Evolutionary conservation across 1,140 invertebrate species (phyloP).

Genomic region (Leptopilina clavipes): DNA sequence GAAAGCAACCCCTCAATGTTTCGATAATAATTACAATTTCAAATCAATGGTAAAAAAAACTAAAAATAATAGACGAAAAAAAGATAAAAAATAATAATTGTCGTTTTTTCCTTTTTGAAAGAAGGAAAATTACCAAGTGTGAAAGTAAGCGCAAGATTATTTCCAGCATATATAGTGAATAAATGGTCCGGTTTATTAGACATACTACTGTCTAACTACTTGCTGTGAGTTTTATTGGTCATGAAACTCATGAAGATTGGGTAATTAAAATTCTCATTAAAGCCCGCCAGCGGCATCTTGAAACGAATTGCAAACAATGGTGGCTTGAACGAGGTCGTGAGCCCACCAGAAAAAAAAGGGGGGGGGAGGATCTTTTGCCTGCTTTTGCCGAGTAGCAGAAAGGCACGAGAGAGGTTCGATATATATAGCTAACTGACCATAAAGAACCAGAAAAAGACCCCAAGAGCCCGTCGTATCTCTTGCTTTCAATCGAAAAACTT

Average conservation of each 20-base stretch:
- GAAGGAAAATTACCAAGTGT: not conserved
- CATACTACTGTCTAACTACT: not conserved
- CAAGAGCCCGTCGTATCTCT: constrained; percentile 37
- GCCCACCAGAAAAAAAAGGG: not conserved
- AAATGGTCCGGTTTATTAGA: constrained; percentile 10
- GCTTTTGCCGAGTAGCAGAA: constrained; percentile 36
- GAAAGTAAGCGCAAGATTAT: not conserved
- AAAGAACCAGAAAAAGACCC: constrained; percentile 58
- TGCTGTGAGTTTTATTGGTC: constrained; percentile 39
- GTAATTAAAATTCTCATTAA: constrained; percentile 68
- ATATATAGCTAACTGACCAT: constrained; percentile 48
- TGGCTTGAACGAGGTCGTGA: constrained; percentile 40
- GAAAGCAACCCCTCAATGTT: no score
- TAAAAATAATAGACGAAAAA: not conserved
- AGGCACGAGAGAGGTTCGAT: constrained; percentile 39
- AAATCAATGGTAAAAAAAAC: no score
- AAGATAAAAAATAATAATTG: not conserved
- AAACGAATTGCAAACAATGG: constrained; percentile 60
- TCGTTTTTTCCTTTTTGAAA: no score
- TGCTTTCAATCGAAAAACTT: constrained; percentile 58
- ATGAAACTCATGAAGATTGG: constrained; percentile 53
- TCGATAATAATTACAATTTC: no score
- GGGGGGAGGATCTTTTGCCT: constrained; percentile 32
- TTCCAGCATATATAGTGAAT: not conserved
- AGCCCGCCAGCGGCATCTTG: constrained; percentile 56